phyloP scores from a whole-genome alignment of 2,888 invertebrate genomes.

The Acronicta leporina region DNA sequence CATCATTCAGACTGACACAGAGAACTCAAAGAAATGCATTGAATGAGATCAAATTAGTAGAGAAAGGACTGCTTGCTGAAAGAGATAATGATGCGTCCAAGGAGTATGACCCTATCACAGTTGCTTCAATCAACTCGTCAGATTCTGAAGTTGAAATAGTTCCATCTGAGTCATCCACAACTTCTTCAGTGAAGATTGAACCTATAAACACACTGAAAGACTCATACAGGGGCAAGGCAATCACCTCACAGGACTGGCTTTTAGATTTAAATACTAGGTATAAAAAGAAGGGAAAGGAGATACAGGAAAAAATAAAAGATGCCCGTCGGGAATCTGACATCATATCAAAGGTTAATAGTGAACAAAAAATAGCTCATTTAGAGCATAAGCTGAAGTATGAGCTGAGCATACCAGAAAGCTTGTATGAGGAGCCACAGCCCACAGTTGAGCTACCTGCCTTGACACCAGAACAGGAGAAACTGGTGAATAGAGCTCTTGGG shows the following conservation, averaged over 20 bases:
- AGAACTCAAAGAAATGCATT: constrained; percentile 75
- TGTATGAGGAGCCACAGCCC: constrained; percentile 81
- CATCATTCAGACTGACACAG: constrained; percentile 74
- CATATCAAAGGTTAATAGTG: constrained; percentile 82
- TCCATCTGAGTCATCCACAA: constrained; percentile 79
- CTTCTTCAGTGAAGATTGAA: constrained; percentile 77
- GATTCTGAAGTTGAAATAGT: constrained; percentile 83
- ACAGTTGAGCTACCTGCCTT: constrained; percentile 88
- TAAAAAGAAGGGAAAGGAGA: constrained; percentile 76
- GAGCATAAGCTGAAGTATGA: constrained; percentile 82
- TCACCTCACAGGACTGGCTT: constrained; percentile 88
- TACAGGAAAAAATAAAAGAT: constrained; percentile 81
- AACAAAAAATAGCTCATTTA: constrained; percentile 81
- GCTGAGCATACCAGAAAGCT: constrained; percentile 85
- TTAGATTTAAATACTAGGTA: constrained; percentile 84
- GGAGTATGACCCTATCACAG: constrained; percentile 83
- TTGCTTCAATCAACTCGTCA: constrained; percentile 83
- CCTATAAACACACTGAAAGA: constrained; percentile 89
- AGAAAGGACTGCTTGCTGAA: constrained; percentile 67
- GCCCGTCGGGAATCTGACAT: constrained; percentile 83
- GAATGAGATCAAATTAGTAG: constrained; percentile 75
- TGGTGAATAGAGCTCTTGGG: constrained; percentile 89
- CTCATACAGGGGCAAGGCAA: constrained; percentile 84
- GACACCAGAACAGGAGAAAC: constrained; percentile 90
- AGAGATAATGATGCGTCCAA: constrained; percentile 70